Conservation (phyloP, 2,797 vertebrate genomes). For the Scyliorhinus canicula region DNA sequence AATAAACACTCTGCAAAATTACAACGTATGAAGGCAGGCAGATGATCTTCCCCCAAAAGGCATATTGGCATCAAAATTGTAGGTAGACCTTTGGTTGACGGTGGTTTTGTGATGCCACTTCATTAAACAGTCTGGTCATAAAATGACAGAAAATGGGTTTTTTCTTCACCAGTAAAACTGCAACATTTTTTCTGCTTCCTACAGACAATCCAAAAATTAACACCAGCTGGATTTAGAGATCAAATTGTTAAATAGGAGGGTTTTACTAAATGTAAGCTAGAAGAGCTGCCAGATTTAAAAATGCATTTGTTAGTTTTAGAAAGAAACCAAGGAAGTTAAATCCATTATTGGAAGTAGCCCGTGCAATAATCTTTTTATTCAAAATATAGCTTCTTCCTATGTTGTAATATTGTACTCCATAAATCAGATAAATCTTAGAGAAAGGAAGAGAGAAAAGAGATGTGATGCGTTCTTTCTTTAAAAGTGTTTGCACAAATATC, state of each 20-base stretch:
- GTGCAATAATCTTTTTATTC: neutral
- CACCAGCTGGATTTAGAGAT: neutral
- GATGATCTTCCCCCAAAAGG: neutral
- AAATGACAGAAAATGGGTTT: neutral
- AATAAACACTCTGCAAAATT: neutral
- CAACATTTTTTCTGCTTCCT: neutral
- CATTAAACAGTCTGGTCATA: neutral
- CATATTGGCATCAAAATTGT: neutral
- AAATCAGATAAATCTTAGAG: neutral
- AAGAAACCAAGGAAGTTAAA: neutral
- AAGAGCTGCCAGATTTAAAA: neutral
- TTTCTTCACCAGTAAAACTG: slow-evolving; percentile 5
- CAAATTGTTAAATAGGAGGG: neutral
- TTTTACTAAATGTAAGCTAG: slow-evolving; percentile 1
- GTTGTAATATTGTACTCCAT: neutral
- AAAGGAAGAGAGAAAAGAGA: neutral
- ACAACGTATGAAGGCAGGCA: neutral
- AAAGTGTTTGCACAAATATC: neutral
- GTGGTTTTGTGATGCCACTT: neutral
- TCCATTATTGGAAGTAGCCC: neutral
- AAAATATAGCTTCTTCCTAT: neutral
- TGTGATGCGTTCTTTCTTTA: neutral
- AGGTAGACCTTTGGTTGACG: neutral
- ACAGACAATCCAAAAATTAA: neutral
- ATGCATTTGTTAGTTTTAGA: neutral